phyloP scores from a whole-genome alignment of 2,888 invertebrate species.

The Apodemia hepburni region DNA sequence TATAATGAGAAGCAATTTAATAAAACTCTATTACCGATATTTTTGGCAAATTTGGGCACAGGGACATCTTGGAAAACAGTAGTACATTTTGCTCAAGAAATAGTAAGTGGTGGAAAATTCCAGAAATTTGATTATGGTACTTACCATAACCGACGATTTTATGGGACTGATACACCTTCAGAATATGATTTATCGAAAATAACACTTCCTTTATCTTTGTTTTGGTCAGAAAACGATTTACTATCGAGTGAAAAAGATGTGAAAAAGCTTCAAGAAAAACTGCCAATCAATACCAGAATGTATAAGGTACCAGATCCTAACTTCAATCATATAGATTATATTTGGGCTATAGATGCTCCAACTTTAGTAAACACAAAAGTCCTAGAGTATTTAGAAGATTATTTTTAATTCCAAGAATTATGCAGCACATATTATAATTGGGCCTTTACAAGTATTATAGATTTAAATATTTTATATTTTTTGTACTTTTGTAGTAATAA shows the following conservation, averaged over 20 bases:
- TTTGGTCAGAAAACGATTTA: conserved; percentile 86
- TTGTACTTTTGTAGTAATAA: too few species aligned
- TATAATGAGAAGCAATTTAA: conserved; percentile 85
- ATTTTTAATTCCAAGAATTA: conserved; percentile 15
- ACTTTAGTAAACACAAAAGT: conserved; percentile 78
- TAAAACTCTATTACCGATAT: conserved; percentile 83
- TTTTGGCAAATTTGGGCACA: conserved; percentile 85
- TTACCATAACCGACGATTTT: conserved; percentile 73
- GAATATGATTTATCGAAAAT: conserved; percentile 81
- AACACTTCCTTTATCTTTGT: conserved; percentile 81
- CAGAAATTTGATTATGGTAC: conserved; percentile 85
- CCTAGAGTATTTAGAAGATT: conserved; percentile 45
- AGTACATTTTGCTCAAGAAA: conserved; percentile 84
- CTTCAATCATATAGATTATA: conserved; percentile 87
- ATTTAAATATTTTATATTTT: neutral
- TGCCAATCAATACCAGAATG: conserved; percentile 73
- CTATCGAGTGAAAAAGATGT: conserved; percentile 84
- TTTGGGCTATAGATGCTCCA: conserved; percentile 82
- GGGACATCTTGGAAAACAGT: conserved; percentile 88
- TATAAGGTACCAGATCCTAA: conserved; percentile 79
- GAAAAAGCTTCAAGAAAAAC: conserved; percentile 56
- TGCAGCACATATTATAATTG: neutral
- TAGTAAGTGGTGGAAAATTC: conserved; percentile 74
- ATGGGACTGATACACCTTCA: conserved; percentile 80
- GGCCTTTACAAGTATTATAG: neutral